Evolutionary conservation across 2,888 invertebrate species (phyloP), one percentile per base, ranked within the genome.

Genomic region (Kuschelorhynchus macadamiae): DNA sequence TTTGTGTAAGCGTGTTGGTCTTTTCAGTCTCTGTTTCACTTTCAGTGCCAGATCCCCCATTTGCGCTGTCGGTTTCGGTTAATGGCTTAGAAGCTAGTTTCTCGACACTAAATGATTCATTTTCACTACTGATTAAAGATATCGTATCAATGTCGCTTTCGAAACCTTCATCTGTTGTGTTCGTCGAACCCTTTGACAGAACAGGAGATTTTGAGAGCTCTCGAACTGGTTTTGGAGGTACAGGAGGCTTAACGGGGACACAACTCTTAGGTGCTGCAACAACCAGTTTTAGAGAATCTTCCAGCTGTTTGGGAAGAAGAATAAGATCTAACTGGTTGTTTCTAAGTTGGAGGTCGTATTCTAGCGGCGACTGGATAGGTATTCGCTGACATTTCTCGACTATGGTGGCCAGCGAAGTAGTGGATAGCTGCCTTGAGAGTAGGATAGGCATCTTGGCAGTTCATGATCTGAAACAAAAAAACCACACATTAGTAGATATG

Each of bases 141-240:
- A 83, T 73, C 53, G 78, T 83, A 71, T 85, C 85, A 36, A 84
- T 81, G 69, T 84, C 85, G 4, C 85, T 85, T 76, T 85, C 85
- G 77, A 85, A 85, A n/a, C 85, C 85, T 73, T 85, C 85, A 71
- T 85, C 85, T 1, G 72, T 56, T 4, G 72, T 60, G 0, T 72
- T 65, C 2, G 68, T 57, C 36, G 72, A 75, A 11, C 74, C 68
- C 61, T 75, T 74, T 12, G 41, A 11, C 7, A 44, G n/a, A 8
- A 50, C 50, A 12, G 50, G 47, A 11, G 60, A 41, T 57, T 56
- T 53, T 50, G 67, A 57, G 1, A 57, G 16, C 7, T 59, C 57
- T 12, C 25, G 16, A n/a, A 16, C 16, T 5, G 57, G 57, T 46
- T 59, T 59, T 3, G 42, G 42, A 2, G 42, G 42, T 12, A 57